These are phyloP conservation scores for Microcebus murinus DNA, from an alignment of 2,113 vertebrate genomes.

Conservation along the genomic window DNA sequence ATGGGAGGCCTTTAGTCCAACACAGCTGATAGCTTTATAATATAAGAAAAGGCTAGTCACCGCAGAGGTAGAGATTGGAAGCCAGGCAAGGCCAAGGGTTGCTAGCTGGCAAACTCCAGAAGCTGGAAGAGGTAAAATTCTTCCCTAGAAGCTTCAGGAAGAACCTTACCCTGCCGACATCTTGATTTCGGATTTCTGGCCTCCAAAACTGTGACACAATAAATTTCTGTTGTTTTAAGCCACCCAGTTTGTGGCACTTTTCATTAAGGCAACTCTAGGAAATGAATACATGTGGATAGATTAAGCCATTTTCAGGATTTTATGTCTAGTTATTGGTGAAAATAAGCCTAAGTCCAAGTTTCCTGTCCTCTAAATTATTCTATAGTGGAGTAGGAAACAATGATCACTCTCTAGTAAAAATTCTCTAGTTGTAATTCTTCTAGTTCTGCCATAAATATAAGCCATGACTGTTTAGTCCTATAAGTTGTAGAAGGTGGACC, in stretches of 20 bases:
- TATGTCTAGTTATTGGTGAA: background rate
- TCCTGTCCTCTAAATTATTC: background rate
- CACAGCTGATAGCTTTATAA: background rate
- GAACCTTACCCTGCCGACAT: background rate
- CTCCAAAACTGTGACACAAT: background rate
- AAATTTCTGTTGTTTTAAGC: background rate
- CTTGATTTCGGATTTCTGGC: background rate
- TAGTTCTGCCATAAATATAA: background rate
- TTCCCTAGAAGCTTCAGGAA: background rate
- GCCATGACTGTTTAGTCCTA: accelerated
- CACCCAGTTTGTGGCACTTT: accelerated
- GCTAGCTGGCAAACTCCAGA: background rate
- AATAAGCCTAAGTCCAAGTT: background rate
- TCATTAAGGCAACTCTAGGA: background rate
- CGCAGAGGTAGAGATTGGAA: background rate
- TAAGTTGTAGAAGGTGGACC: background rate
- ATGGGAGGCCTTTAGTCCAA: background rate
- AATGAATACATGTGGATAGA: background rate
- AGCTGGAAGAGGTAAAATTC: accelerated
- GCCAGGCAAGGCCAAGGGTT: no score
- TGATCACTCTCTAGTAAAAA: background rate
- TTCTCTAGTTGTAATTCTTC: background rate
- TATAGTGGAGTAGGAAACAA: background rate
- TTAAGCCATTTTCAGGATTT: background rate
- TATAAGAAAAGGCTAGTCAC: background rate